Evolutionary conservation across 2,888 invertebrate genomes (phyloP).

Genomic region (Standfussiana lucernea): DNA sequence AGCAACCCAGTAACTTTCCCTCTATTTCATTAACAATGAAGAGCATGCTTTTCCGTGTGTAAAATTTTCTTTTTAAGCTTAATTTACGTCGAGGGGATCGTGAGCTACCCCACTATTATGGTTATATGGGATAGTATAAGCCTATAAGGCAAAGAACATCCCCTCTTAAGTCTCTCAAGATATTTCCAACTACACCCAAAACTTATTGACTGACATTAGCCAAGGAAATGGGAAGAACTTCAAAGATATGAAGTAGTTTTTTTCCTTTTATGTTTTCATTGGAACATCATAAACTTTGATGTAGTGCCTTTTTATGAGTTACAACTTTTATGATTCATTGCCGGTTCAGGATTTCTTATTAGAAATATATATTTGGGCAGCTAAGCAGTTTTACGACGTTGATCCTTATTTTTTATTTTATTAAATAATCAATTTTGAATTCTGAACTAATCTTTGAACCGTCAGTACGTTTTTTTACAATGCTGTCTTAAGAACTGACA

Average conservation of each 20-base stretch:
- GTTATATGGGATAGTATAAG: conserved; percentile 65
- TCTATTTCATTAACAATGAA: conserved; percentile 59
- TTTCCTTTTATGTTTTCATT: conserved; percentile 38
- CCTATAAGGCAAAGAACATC: conserved; percentile 68
- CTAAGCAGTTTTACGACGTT: neutral
- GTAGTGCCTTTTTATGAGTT: conserved; percentile 45
- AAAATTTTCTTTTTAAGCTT: conserved; percentile 71
- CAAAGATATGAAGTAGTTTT: conserved; percentile 32
- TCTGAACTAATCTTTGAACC: neutral
- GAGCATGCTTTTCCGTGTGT: conserved; percentile 63
- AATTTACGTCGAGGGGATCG: conserved; percentile 65
- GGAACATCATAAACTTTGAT: conserved; percentile 39
- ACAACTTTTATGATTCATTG: conserved; percentile 51
- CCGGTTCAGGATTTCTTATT: conserved; percentile 11
- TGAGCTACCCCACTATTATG: conserved; percentile 74
- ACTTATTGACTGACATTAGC: conserved; percentile 57
- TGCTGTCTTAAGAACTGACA: conserved; percentile 7
- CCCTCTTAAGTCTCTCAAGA: conserved; percentile 53
- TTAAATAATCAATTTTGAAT: neutral
- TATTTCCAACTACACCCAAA: conserved; percentile 59
- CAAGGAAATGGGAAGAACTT: conserved; percentile 33
- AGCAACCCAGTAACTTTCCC: conserved; percentile 51
- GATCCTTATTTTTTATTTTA: neutral
- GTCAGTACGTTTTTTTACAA: neutral
- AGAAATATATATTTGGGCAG: conserved; percentile 10